These are phyloP conservation scores for Alentia gelatinosa DNA, from an alignment of 2,888 invertebrate genomes.

Conservation along the genomic window DNA sequence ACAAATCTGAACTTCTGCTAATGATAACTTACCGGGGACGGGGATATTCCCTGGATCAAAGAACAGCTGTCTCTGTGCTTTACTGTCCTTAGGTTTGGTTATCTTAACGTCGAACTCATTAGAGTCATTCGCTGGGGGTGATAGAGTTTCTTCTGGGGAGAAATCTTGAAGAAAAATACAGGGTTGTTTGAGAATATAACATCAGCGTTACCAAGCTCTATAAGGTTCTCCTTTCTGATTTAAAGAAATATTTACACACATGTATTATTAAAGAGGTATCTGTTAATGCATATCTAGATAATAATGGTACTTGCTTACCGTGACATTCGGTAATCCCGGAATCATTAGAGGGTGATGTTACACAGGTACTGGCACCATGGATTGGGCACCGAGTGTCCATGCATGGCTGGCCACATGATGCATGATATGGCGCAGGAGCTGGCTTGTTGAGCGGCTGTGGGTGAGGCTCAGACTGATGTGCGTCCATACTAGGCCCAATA, in stretches of 20 bases:
- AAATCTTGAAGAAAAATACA: background rate
- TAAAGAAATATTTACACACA: background rate
- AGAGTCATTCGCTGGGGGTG: background rate
- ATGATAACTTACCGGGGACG: background rate
- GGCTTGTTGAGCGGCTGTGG: background rate
- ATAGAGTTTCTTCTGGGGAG: background rate
- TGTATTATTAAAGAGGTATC: background rate
- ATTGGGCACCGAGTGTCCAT: background rate
- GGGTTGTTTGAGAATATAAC: background rate
- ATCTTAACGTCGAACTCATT: background rate
- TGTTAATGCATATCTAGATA: background rate
- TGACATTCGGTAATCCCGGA: conserved; percentile 68
- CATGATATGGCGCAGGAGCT: background rate
- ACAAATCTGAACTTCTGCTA: background rate
- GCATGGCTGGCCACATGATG: background rate
- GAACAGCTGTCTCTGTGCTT: background rate
- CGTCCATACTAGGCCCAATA: no score
- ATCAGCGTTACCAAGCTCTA: background rate
- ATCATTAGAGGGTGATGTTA: conserved; percentile 66
- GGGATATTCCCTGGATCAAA: conserved; percentile 29
- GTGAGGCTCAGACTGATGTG: no score
- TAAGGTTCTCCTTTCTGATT: no score
- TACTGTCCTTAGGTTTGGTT: background rate
- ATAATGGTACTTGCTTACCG: conserved; percentile 60
- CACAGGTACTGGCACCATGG: background rate